Evolutionary conservation across 2,113 vertebrate genomes (phyloP).

Genomic region (Cnemophilus loriae): DNA sequence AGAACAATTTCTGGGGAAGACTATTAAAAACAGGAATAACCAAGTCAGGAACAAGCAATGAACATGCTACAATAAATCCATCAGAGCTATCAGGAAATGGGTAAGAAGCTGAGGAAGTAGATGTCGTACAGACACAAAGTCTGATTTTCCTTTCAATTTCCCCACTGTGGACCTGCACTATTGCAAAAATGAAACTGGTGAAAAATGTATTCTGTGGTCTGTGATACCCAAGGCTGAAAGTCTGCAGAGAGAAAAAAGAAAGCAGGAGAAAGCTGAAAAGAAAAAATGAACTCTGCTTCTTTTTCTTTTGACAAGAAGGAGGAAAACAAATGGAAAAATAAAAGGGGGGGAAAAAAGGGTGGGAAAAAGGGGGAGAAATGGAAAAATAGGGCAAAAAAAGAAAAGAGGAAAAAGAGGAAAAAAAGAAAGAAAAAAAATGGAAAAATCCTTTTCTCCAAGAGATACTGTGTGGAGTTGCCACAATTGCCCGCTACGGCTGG

Average conservation of each 20-base stretch:
- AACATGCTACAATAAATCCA: not conserved
- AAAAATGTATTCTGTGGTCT: not conserved
- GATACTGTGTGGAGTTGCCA: not conserved
- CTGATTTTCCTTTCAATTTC: not conserved
- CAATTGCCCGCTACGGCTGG: not conserved
- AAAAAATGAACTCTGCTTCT: not conserved
- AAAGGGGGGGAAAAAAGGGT: rapidly evolving
- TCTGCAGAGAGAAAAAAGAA: not conserved
- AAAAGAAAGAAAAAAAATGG: rapidly evolving
- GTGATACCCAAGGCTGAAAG: not conserved
- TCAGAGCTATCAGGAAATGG: not conserved
- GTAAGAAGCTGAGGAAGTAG: not conserved
- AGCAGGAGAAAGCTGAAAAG: not conserved
- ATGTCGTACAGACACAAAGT: not conserved
- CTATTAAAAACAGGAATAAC: not conserved
- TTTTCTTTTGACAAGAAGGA: not conserved
- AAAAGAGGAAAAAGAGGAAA: too few relatives aligned
- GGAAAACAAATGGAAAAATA: not conserved
- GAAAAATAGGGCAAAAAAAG: rapidly evolving
- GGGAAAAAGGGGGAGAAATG: rapidly evolving
- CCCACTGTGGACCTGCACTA: not conserved
- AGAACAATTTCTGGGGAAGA: not conserved
- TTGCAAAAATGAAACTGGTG: not conserved
- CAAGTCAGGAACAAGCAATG: not conserved
- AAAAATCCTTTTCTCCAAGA: not conserved